Evolutionary conservation across 2,797 vertebrate genomes (phyloP).

Genomic region (Gallinago stenura): DNA sequence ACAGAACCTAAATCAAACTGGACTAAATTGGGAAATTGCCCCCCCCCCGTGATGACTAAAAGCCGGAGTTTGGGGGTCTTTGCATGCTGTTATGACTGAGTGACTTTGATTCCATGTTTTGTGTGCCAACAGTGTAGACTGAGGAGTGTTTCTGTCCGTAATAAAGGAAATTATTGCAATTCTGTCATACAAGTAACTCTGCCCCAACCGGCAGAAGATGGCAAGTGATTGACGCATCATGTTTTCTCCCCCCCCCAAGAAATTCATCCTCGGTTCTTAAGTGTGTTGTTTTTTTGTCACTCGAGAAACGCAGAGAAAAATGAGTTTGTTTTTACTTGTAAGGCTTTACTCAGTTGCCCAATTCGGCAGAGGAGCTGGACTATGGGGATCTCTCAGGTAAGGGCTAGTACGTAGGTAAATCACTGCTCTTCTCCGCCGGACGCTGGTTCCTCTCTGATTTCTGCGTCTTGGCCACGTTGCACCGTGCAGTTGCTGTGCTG

Average conservation of each 20-base stretch:
- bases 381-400: constrained; percentile 86
- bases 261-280: constrained; percentile 76
- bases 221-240: constrained; percentile 70
- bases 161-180: constrained; percentile 50
- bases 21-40: constrained; percentile 31
- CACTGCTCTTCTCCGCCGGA: constrained; percentile 58
- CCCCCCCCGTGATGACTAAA: not conserved
- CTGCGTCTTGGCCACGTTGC: constrained; percentile 58
- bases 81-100: constrained; percentile 80
- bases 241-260: not conserved
- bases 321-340: constrained; percentile 86
- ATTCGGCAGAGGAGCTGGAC: constrained; percentile 86
- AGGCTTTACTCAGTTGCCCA: constrained; percentile 87
- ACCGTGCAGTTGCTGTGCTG: constrained; percentile 2
- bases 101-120: constrained; percentile 67
- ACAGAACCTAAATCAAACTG: constrained; percentile 1
- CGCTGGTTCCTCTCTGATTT: constrained; percentile 40
- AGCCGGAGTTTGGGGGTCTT: constrained; percentile 17
- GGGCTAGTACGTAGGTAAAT: constrained; percentile 81
- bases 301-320: constrained; percentile 82
- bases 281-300: constrained; percentile 82
- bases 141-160: constrained; percentile 68
- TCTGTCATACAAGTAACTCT: constrained; percentile 48
- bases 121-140: constrained; percentile 77
- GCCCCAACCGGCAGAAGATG: constrained; percentile 39